Base-by-base conservation (phyloP, 2,113 vertebrate genomes). In the Misgurnus mizolepis region DNA sequence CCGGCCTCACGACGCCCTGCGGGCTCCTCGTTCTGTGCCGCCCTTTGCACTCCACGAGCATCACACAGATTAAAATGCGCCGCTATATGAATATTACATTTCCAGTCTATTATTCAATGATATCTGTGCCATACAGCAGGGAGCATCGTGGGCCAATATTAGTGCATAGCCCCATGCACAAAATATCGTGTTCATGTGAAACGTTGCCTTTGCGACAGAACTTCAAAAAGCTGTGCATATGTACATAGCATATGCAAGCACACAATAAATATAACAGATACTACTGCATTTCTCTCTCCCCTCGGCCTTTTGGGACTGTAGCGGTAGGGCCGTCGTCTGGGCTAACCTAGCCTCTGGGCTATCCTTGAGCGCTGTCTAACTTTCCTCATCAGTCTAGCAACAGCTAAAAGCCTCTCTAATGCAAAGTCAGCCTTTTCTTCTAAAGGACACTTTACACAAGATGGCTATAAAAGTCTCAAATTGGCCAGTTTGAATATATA, bases 301-400 rank as follows among this genome's bases (percentile, higher is more conserved):
- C 55, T 78, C 62, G 6, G 39, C 14, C 27, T 45, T 49, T 66
- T 66, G 70, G 56, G 65, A 70, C 40, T 9, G 5, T 82, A 11
- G 6, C 2, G n/a, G 55, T 18, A n/a, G n/a, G 6, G 62, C 4
- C 15, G 41, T n/a, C 18, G 79, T 61, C 56, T 61, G 64, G 79
- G 41, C 61, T 75, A 67, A 49, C 49, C 62, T 80, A 74, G 71
- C 71, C 72, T 22, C 22, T 55, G 78, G 76, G 76, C 70, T 62
- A 79, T 47, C 77, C 65, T 68, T 67, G 50, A 80, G 70, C 49
- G n/a, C 22, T 67, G 43, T 62, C 67, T 41, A 68, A 47, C 15
- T 70, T 61, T 47, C 73, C 60, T 66, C 67, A 22, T 15, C 34
- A 14, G 27, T 34, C 27, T 34, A 34, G 27, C 27, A 34, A 34